A percentile compares a stretch with the other conserved stretches of the same genome.
Conservation (phyloP, 92 coral and sea anemone species). For the Zoanthus solanderi region DNA sequence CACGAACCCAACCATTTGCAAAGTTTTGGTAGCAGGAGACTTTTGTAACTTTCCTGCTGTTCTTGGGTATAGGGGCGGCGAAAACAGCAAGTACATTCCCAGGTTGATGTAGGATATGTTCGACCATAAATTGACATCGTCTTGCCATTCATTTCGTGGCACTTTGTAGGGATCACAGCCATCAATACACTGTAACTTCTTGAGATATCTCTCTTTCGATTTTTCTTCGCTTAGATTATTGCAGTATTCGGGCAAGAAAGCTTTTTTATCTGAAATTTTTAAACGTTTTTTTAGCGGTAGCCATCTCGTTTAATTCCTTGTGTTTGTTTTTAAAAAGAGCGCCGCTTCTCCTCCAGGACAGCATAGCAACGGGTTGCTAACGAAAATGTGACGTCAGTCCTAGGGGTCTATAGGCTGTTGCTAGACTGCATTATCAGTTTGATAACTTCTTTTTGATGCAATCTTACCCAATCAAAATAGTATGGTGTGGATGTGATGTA, state of each 20-base stretch:
- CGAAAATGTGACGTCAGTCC: constrained; percentile 21
- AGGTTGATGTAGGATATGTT: constrained; percentile 60
- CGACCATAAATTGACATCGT: constrained; percentile 60
- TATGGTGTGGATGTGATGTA: no score
- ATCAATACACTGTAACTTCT: constrained; percentile 9
- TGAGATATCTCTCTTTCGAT: constrained; percentile 28
- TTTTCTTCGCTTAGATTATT: constrained; percentile 26
- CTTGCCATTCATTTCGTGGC: constrained; percentile 52
- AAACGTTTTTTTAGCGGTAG: constrained; percentile 18
- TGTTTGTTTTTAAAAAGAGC: constrained; percentile 20
- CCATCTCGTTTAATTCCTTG: constrained; percentile 21
- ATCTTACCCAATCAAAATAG: no score
- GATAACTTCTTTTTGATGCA: no score
- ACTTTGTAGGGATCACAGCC: constrained; percentile 60
- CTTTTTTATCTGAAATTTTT: constrained; percentile 24
- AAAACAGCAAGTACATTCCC: constrained; percentile 75
- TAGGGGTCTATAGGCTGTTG: constrained; percentile 6
- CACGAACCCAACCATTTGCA: constrained; percentile 72
- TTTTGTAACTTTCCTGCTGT: constrained; percentile 66
- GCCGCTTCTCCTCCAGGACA: constrained; percentile 19
- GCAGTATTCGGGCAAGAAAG: constrained; percentile 31
- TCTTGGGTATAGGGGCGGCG: constrained; percentile 71
- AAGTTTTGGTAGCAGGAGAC: constrained; percentile 65
- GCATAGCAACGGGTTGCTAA: constrained; percentile 30
- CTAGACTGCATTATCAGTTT: no score